Evolutionary conservation across 2,888 invertebrate genomes (phyloP).

Genomic region (Synanthedon tipuliformis): DNA sequence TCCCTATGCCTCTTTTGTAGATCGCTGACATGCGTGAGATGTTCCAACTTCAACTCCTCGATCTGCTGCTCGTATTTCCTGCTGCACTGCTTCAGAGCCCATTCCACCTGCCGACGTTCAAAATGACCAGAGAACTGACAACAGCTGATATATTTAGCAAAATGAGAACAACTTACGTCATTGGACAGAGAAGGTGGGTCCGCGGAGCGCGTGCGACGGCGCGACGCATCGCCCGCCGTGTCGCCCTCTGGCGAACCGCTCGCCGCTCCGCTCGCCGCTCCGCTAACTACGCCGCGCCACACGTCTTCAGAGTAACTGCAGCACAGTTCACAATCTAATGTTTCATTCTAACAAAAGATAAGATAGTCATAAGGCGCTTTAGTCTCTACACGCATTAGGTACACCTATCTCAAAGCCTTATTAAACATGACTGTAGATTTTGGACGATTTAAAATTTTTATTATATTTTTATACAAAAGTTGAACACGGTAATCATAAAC

Average conservation of each 20-base stretch:
- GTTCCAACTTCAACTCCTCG: slow-evolving; percentile 52
- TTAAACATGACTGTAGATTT: no score
- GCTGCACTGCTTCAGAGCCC: slow-evolving; percentile 29
- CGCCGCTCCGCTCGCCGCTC: slow-evolving; percentile 24
- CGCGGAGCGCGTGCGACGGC: slow-evolving; percentile 34
- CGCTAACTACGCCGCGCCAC: slow-evolving; percentile 39
- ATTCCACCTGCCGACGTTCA: slow-evolving; percentile 39
- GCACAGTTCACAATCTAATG: no score
- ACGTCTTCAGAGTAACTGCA: slow-evolving; percentile 57
- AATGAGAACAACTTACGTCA: slow-evolving; percentile 20
- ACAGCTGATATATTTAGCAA: no score
- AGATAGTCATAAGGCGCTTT: no score
- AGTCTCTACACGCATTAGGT: no score
- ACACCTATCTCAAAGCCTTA: no score
- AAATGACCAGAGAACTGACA: slow-evolving; percentile 1
- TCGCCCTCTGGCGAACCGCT: slow-evolving; percentile 27
- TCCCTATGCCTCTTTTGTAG: slow-evolving; percentile 53
- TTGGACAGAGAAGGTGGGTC: slow-evolving; percentile 36
- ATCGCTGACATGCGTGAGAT: slow-evolving; percentile 46
- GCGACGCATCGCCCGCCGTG: slow-evolving; percentile 15
- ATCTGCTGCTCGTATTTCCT: slow-evolving; percentile 41
- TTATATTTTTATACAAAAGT: no score
- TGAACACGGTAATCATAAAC: no score
- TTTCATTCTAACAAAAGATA: no score
- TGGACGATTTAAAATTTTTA: no score